phyloP scores from a whole-genome alignment of 2,113 vertebrate species.

The Petrocephalus zakoni region DNA sequence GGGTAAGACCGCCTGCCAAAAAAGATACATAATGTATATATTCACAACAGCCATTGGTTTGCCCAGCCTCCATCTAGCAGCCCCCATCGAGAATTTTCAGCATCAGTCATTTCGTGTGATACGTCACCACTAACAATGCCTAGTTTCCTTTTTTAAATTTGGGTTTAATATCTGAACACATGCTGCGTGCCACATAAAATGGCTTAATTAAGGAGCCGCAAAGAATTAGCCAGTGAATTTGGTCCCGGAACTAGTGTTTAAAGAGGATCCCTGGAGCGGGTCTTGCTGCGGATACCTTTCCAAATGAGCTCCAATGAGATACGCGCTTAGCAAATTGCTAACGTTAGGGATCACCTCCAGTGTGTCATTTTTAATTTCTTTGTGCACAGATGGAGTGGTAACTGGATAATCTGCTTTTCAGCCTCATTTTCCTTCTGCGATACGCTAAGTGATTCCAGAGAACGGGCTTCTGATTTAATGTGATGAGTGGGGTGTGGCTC shows the following conservation, averaged over 20 bases:
- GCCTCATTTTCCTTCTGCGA: constrained; percentile 25
- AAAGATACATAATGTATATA: not conserved
- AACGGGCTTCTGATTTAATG: not conserved
- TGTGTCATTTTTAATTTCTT: constrained; percentile 18
- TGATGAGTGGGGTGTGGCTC: not conserved
- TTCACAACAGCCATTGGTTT: not conserved
- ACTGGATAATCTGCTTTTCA: constrained; percentile 25
- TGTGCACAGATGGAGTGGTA: constrained; percentile 16
- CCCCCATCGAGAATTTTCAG: not conserved
- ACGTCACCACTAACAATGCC: not conserved
- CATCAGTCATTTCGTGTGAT: not conserved
- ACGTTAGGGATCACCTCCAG: constrained; percentile 12
- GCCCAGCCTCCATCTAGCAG: not conserved
- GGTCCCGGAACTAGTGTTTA: not conserved
- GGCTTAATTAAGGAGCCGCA: not conserved
- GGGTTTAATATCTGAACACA: not conserved
- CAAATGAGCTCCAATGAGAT: not conserved
- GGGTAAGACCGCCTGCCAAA: not conserved
- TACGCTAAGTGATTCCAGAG: constrained; percentile 10
- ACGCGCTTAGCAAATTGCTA: not conserved
- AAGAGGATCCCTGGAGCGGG: not conserved
- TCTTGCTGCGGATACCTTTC: not conserved
- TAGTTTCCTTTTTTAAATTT: not conserved
- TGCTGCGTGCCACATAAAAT: not conserved
- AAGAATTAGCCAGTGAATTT: not conserved